These are phyloP conservation scores for Desmophyllum pertusum DNA, from an alignment of 92 coral and sea anemone genomes.

Conservation along the genomic window DNA sequence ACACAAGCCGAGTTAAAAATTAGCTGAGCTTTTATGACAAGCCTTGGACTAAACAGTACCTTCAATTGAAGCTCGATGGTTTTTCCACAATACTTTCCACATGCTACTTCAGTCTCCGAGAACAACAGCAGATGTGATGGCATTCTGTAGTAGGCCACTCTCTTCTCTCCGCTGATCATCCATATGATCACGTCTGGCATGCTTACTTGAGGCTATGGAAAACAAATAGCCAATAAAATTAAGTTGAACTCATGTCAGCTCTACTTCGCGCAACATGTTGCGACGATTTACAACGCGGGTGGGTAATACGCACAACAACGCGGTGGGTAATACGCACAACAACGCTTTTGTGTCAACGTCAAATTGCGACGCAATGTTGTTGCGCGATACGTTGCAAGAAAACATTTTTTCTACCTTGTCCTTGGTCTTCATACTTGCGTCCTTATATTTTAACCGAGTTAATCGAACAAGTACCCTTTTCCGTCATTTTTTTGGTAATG, in stretches of 20 bases:
- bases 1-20: too few species aligned
- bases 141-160: conserved; percentile 93
- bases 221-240: neutral
- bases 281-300: neutral
- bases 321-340: neutral
- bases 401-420: too few species aligned
- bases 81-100: conserved; percentile 86
- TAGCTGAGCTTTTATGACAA: neutral
- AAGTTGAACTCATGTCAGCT: neutral
- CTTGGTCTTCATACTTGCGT: too few species aligned
- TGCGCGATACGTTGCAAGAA: too few species aligned
- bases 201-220: conserved; percentile 83
- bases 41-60: conserved; percentile 38
- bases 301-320: neutral
- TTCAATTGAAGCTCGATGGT: conserved; percentile 85
- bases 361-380: too few species aligned
- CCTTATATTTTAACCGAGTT: too few species aligned
- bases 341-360: too few species aligned
- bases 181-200: conserved; percentile 96
- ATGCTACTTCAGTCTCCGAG: conserved; percentile 77
- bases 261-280: neutral
- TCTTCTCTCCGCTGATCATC: conserved; percentile 94
- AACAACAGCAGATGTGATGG: conserved; percentile 86
- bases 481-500: too few species aligned
- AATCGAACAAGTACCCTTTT: too few species aligned